phyloP scores from a whole-genome alignment of 2,888 invertebrate species.

The Cephus rjabovi region DNA sequence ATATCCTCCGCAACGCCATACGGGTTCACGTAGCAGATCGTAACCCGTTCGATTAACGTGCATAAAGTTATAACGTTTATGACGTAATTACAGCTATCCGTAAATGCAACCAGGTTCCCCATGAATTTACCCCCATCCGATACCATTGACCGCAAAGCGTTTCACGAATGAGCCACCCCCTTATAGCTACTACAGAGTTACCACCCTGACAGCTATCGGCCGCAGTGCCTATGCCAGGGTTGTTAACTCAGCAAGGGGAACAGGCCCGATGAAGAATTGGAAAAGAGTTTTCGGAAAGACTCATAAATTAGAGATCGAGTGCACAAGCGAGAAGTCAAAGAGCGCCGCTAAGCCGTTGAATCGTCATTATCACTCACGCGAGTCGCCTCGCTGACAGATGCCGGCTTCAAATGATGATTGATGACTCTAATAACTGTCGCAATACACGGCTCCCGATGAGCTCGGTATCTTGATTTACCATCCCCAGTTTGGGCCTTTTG shows the following conservation, averaged over 20 bases:
- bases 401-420: slow-evolving; percentile 57
- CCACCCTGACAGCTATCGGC: neutral
- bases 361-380: slow-evolving; percentile 34
- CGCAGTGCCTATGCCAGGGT: neutral
- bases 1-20: neutral
- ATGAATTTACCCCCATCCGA: neutral
- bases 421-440: slow-evolving; percentile 62
- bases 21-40: neutral
- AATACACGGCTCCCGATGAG: slow-evolving; percentile 58
- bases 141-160: neutral
- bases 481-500: slow-evolving; percentile 37
- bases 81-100: neutral
- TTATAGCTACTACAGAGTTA: neutral
- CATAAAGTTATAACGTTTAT: neutral
- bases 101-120: neutral
- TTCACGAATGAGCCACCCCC: neutral
- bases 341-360: slow-evolving; percentile 24
- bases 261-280: neutral
- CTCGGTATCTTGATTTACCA: slow-evolving; percentile 59
- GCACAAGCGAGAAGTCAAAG: slow-evolving; percentile 10
- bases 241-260: neutral
- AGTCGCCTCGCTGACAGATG: slow-evolving; percentile 53
- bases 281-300: slow-evolving; percentile 7
- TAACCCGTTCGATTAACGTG: neutral
- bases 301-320: slow-evolving; percentile 23